Conservation (phyloP, 1,140 invertebrate genomes). For the Eurosta solidaginis region DNA sequence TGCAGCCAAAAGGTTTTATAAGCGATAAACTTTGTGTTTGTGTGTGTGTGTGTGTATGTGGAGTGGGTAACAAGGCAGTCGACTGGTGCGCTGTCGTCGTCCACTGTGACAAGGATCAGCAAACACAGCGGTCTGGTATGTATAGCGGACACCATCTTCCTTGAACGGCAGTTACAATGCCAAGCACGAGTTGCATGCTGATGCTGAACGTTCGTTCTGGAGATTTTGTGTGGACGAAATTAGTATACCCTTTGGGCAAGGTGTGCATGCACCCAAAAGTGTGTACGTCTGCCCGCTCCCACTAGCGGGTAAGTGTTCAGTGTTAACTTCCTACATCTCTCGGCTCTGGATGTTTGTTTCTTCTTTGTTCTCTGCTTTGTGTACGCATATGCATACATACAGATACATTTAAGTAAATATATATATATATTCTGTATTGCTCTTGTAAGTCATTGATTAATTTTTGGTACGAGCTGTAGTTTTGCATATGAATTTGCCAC, state of each 20-base stretch:
- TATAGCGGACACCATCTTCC: not conserved
- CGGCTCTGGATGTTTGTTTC: not conserved
- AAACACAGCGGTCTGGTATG: slow-evolving; percentile 2
- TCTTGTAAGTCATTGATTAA: slow-evolving; percentile 31
- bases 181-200: not conserved
- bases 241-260: slow-evolving; percentile 19
- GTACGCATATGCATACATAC: too few species aligned
- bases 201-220: not conserved
- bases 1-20: not conserved
- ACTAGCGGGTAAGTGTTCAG: not conserved
- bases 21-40: not conserved
- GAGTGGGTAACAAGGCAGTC: not conserved
- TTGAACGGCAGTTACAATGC: not conserved
- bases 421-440: too few species aligned
- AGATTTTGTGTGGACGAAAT: slow-evolving; percentile 3
- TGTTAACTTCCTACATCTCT: not conserved
- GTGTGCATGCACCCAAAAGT: not conserved
- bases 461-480: not conserved
- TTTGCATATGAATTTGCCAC: not conserved
- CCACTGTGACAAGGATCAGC: slow-evolving; percentile 32
- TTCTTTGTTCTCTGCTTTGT: not conserved
- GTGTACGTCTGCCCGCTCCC: not conserved
- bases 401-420: too few species aligned
- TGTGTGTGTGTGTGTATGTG: too few species aligned
- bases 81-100: not conserved